phyloP scores from a whole-genome alignment of 2,797 vertebrate species.

The Kryptolebias ocellatus region DNA sequence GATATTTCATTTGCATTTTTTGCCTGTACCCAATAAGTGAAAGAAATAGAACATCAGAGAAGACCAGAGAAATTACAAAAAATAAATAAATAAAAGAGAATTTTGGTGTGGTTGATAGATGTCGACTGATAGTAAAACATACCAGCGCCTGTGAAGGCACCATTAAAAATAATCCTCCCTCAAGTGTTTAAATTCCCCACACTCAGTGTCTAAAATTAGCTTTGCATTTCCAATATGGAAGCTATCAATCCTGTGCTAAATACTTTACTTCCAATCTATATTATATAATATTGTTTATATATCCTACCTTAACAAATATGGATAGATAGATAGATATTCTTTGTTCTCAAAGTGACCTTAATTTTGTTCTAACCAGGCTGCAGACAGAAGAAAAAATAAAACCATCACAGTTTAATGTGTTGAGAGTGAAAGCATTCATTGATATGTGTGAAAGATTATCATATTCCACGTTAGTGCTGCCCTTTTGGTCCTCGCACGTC shows the following conservation, averaged over 20 bases:
- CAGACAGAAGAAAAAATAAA: constrained; percentile 9
- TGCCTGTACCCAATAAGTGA: too few species aligned
- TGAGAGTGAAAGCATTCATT: background rate
- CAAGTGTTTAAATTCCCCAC: constrained; percentile 52
- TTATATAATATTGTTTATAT: background rate
- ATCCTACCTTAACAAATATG: background rate
- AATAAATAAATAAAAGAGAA: constrained; percentile 11
- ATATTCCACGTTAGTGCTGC: constrained; percentile 3
- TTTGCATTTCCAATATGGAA: constrained; percentile 52
- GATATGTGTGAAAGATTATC: constrained; percentile 4
- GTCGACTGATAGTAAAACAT: background rate
- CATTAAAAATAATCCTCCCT: too few species aligned
- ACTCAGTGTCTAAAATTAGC: constrained; percentile 22
- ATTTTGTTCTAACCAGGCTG: background rate
- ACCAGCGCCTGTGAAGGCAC: too few species aligned
- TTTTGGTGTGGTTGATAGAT: background rate
- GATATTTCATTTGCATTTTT: too few species aligned
- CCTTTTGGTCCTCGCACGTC: background rate
- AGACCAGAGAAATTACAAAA: too few species aligned
- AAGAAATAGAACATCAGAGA: too few species aligned
- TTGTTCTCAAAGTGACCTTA: constrained; percentile 20
- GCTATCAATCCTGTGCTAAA: constrained; percentile 50
- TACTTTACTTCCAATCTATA: constrained; percentile 27
- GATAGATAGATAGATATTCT: too few species aligned
- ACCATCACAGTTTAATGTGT: constrained; percentile 1